Percentiles rank a stretch among this genome's conserved stretches.
These are phyloP conservation scores for Falco novaeseelandiae DNA, from an alignment of 2,797 vertebrate genomes.

Conservation along the genomic window DNA sequence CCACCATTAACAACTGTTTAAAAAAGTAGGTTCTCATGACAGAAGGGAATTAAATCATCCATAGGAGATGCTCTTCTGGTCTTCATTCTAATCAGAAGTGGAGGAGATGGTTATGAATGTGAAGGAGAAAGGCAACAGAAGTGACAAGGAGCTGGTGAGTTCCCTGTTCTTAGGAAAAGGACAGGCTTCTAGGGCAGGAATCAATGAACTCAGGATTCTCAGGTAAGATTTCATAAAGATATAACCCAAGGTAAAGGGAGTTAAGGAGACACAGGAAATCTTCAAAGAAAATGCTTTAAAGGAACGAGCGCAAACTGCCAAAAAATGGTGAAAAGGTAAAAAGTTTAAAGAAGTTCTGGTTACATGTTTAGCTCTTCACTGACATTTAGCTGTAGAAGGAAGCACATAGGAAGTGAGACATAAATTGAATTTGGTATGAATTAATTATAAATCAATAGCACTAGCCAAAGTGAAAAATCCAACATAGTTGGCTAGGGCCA, in stretches of 20 bases:
- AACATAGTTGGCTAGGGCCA: background rate
- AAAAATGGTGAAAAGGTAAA: background rate
- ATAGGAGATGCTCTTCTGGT: background rate
- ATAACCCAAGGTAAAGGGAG: background rate
- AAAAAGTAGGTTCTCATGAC: background rate
- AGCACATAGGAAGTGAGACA: background rate
- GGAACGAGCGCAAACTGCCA: background rate
- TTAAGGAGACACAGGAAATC: background rate
- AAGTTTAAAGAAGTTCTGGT: background rate
- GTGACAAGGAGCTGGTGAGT: background rate
- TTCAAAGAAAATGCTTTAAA: background rate
- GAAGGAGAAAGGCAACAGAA: background rate
- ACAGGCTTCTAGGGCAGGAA: background rate
- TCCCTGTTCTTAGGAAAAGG: background rate
- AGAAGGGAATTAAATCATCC: background rate
- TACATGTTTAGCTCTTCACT: background rate
- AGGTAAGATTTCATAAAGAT: background rate
- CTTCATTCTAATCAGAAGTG: background rate
- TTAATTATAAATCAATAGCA: background rate
- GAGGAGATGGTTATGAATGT: background rate
- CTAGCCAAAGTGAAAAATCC: background rate
- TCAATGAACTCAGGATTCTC: background rate
- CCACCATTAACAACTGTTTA: background rate
- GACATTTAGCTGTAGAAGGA: background rate
- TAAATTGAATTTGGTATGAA: background rate